These are phyloP conservation scores for Mythimna albipuncta DNA, from an alignment of 2,888 invertebrate species.

Conservation along the genomic window DNA sequence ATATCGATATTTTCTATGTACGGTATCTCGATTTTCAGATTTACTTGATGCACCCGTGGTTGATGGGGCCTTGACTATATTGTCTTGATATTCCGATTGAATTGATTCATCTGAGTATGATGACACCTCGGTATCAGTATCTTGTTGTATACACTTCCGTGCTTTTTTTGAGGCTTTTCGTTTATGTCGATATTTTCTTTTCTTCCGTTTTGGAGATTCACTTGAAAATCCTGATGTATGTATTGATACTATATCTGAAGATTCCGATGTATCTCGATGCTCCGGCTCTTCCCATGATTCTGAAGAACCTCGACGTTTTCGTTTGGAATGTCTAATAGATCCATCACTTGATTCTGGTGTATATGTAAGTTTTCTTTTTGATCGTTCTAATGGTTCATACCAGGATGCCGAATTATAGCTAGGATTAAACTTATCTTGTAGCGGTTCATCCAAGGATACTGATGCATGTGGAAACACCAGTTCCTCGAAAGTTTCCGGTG, in stretches of 20 bases:
- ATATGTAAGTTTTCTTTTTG: constrained; percentile 1
- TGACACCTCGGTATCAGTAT: too few species aligned
- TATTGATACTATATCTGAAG: background rate
- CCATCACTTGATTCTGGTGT: background rate
- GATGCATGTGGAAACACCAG: background rate
- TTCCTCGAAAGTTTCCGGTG: background rate
- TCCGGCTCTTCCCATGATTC: background rate
- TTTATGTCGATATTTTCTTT: too few species aligned
- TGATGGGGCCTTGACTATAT: too few species aligned
- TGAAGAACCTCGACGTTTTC: background rate
- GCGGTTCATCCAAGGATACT: background rate
- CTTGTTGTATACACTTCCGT: too few species aligned
- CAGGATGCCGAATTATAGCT: background rate
- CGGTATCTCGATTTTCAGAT: too few species aligned
- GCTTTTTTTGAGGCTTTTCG: too few species aligned
- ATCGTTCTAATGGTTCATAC: background rate
- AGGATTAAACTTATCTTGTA: background rate
- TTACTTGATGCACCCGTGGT: too few species aligned
- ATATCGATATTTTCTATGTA: too few species aligned
- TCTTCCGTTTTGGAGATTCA: background rate
- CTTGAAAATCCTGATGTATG: background rate
- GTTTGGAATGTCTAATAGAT: background rate
- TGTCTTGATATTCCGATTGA: too few species aligned
- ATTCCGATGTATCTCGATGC: background rate
- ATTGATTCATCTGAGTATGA: too few species aligned